phyloP scores from a whole-genome alignment of 2,888 invertebrate genomes.

The Sussaba pulchella region DNA sequence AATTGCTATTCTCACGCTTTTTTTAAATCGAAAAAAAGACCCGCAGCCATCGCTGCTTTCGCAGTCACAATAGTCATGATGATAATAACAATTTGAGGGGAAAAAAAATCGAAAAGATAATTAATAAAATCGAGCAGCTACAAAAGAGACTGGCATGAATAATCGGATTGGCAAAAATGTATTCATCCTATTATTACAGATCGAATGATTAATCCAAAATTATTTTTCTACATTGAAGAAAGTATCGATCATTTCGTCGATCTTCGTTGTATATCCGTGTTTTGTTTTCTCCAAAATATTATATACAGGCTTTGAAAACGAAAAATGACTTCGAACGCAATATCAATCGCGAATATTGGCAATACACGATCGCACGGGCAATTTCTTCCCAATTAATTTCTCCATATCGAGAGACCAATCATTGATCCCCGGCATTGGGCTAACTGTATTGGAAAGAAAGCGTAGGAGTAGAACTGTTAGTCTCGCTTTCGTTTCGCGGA shows the following conservation, averaged over 20 bases:
- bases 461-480: constrained; percentile 1
- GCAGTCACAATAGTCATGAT: not conserved
- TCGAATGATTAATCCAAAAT: too few species aligned
- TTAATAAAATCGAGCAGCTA: not conserved
- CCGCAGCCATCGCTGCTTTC: not conserved
- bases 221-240: not conserved
- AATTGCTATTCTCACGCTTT: not conserved
- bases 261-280: too few species aligned
- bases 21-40: not conserved
- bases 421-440: not conserved
- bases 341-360: not conserved
- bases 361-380: not conserved
- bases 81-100: not conserved
- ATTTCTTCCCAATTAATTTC: constrained; percentile 11
- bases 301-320: too few species aligned
- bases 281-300: too few species aligned
- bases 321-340: not conserved
- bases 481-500: constrained; percentile 7
- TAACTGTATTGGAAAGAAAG: not conserved
- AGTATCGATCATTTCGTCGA: not conserved
- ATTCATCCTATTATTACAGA: too few species aligned
- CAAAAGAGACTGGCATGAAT: too few species aligned
- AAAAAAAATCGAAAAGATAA: not conserved
- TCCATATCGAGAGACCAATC: not conserved
- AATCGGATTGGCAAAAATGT: too few species aligned